Conservation (phyloP, 2,113 vertebrate genomes). For the Dasyornis broadbenti region DNA sequence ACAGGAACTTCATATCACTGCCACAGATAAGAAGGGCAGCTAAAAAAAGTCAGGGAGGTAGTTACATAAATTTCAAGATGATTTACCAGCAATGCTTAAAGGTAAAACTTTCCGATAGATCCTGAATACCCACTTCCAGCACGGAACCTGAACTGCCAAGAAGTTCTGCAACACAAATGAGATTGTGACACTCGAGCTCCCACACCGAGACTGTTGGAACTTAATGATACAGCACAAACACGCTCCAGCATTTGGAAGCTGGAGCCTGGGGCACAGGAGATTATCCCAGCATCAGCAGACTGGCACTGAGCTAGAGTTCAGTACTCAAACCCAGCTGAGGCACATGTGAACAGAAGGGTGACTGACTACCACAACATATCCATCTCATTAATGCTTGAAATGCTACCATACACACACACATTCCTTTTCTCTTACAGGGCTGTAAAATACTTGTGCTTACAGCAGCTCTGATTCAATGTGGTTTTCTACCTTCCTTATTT, state of each 20-base stretch:
- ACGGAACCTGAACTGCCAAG: neutral
- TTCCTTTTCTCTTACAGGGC: neutral
- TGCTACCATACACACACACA: neutral
- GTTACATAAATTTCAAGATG: conserved; percentile 38
- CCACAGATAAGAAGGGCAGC: conserved; percentile 58
- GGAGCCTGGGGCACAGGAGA: neutral
- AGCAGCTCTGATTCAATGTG: neutral
- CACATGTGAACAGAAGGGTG: neutral
- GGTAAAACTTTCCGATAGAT: conserved; percentile 13
- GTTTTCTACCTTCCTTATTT: neutral
- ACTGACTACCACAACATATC: neutral
- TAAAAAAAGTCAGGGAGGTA: conserved; percentile 52
- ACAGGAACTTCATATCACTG: conserved; percentile 57
- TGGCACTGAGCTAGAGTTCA: neutral
- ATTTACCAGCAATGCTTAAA: conserved; percentile 22
- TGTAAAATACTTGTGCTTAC: neutral
- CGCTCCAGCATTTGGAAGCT: neutral
- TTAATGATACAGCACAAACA: neutral
- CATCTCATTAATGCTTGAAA: neutral
- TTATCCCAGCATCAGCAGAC: neutral
- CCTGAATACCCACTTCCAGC: neutral
- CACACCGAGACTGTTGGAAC: neutral
- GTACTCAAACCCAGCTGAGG: neutral
- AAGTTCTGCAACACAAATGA: neutral
- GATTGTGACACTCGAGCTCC: neutral